These are phyloP conservation scores for Nemotelus nigrinus DNA, from an alignment of 2,888 invertebrate species.

Conservation along the genomic window DNA sequence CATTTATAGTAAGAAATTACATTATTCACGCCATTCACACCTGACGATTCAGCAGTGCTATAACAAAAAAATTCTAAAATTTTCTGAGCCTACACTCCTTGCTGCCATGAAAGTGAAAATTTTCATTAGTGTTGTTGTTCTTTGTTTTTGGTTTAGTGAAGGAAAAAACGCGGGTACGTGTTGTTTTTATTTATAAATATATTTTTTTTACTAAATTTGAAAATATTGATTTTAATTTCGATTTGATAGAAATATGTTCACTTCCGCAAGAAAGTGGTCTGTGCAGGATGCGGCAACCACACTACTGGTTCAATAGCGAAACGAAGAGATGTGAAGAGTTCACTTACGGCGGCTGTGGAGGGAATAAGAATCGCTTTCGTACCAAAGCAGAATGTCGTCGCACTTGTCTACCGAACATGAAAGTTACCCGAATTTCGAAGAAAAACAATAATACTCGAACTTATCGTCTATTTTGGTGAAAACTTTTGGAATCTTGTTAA, in stretches of 20 bases:
- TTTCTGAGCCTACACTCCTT: neutral
- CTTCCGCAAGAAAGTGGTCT: constrained; percentile 17
- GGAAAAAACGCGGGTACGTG: constrained; percentile 11
- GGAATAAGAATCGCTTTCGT: constrained; percentile 5
- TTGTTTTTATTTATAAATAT: neutral
- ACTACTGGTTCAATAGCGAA: constrained; percentile 22
- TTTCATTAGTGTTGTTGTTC: neutral
- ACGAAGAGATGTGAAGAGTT: constrained; percentile 15
- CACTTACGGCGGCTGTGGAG: constrained; percentile 26
- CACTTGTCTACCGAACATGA: neutral
- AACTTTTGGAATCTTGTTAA: neutral
- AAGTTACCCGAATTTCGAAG: neutral
- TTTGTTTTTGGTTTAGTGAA: neutral
- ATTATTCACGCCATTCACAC: neutral
- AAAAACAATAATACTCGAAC: neutral
- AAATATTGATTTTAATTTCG: neutral
- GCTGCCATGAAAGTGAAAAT: neutral
- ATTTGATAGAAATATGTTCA: constrained; percentile 28
- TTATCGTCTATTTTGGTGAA: neutral
- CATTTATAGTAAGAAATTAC: constrained; percentile 6
- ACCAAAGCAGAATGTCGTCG: constrained; percentile 7
- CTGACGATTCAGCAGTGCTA: neutral
- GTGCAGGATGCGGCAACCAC: constrained; percentile 20
- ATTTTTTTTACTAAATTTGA: neutral
- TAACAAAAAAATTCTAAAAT: neutral